phyloP scores from a whole-genome alignment of 2,797 vertebrate species.

The Taenioides sp. region DNA sequence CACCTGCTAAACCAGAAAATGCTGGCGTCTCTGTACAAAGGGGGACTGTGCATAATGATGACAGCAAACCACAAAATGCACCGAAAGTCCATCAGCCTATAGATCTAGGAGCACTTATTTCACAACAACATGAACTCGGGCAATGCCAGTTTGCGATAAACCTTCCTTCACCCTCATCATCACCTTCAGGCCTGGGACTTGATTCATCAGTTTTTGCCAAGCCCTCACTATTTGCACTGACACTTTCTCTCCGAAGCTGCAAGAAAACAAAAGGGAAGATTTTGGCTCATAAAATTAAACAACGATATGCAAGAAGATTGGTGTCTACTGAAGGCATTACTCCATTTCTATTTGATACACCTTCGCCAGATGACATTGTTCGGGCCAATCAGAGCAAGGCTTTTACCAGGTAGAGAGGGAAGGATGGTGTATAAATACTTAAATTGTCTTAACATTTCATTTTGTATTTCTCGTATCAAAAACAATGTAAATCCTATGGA shows the following conservation, averaged over 20 bases:
- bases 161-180: conserved; percentile 48
- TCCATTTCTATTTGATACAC: conserved; percentile 89
- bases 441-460: conserved; percentile 1
- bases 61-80: conserved; percentile 54
- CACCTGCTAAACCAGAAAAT: conserved; percentile 57
- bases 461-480: conserved; percentile 13
- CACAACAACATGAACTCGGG: conserved; percentile 29
- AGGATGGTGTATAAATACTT: not conserved
- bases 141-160: conserved; percentile 20
- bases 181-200: conserved; percentile 20
- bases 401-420: conserved; percentile 81
- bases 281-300: conserved; percentile 27
- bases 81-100: conserved; percentile 59
- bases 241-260: conserved; percentile 80
- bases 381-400: conserved; percentile 89
- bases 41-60: conserved; percentile 15
- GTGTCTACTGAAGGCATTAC: conserved; percentile 58
- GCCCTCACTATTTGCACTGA: conserved; percentile 91
- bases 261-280: conserved; percentile 66
- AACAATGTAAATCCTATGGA: conserved; percentile 21
- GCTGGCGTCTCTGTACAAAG: conserved; percentile 30
- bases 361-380: conserved; percentile 95
- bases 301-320: conserved; percentile 26
- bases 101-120: conserved; percentile 84
- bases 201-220: conserved; percentile 75